phyloP scores from a whole-genome alignment of 2,888 invertebrate species.

The Alloscopus bannaensis region DNA sequence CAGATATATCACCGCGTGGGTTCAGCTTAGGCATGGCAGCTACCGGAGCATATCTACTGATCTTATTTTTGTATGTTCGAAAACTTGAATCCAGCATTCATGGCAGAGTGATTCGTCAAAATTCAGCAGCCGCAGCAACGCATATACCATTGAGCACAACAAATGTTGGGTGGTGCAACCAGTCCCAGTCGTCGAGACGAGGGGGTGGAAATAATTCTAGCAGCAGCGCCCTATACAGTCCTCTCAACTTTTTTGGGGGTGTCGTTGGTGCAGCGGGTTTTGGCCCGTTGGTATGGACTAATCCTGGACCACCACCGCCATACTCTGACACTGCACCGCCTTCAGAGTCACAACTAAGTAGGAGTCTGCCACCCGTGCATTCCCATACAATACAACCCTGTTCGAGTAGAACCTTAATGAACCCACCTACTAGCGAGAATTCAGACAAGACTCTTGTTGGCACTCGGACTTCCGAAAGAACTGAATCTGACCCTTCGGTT shows the following conservation, averaged over 20 bases:
- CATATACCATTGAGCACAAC: constrained; percentile 60
- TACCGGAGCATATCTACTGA: constrained; percentile 60
- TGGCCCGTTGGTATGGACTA: constrained; percentile 55
- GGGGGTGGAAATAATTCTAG: constrained; percentile 5
- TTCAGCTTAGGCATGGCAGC: constrained; percentile 39
- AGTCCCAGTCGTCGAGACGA: constrained; percentile 33
- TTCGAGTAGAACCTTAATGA: constrained; percentile 52
- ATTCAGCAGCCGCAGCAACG: constrained; percentile 29
- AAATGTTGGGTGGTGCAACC: constrained; percentile 57
- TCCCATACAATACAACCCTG: constrained; percentile 50
- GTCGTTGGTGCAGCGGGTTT: constrained; percentile 47
- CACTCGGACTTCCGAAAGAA: constrained; percentile 50
- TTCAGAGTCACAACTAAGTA: constrained; percentile 21
- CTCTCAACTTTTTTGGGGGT: constrained; percentile 57
- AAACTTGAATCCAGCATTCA: constrained; percentile 45
- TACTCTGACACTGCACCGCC: constrained; percentile 47
- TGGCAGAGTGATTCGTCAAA: constrained; percentile 47
- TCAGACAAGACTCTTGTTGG: constrained; percentile 35
- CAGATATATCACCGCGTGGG: constrained; percentile 37
- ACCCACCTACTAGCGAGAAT: constrained; percentile 28
- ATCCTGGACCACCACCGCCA: constrained; percentile 59
- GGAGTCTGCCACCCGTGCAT: constrained; percentile 36
- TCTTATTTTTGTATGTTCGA: constrained; percentile 53
- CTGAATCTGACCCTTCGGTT: constrained; percentile 31
- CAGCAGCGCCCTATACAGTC: constrained; percentile 44